Percentiles rank a stretch among this genome's conserved stretches.
These are phyloP conservation scores for Dinothrombium tinctorium DNA, from an alignment of 1,140 invertebrate species.

Conservation along the genomic window DNA sequence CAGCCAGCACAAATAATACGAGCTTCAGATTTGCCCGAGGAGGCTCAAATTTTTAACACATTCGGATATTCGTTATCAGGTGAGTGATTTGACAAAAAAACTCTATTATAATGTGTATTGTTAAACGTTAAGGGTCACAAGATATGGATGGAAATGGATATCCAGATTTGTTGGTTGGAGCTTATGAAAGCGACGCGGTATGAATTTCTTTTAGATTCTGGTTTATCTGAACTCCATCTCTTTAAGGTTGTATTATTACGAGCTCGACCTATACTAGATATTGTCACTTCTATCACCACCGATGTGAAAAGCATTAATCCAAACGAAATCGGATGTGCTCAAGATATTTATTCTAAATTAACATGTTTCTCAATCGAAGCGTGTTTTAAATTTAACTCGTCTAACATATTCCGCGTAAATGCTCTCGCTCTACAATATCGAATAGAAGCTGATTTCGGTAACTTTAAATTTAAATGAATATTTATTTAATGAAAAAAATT, in stretches of 20 bases:
- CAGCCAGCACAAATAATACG: slow-evolving; percentile 46
- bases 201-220: too few species aligned
- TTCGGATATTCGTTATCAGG: slow-evolving; percentile 77
- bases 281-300: slow-evolving; percentile 25
- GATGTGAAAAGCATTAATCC: slow-evolving; percentile 51
- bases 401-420: slow-evolving; percentile 21
- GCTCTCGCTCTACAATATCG: slow-evolving; percentile 37
- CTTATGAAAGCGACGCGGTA: slow-evolving; percentile 45
- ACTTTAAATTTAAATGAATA: too few species aligned
- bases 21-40: slow-evolving; percentile 17
- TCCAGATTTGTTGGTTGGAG: slow-evolving; percentile 67
- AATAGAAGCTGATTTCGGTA: slow-evolving; percentile 70
- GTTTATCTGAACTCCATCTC: too few species aligned
- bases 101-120: too few species aligned
- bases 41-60: slow-evolving; percentile 25
- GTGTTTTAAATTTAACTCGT: slow-evolving; percentile 58
- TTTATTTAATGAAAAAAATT: too few species aligned
- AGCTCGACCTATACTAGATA: slow-evolving; percentile 61
- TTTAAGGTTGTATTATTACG: slow-evolving; percentile 18
- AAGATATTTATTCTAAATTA: slow-evolving; percentile 34
- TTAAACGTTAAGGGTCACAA: slow-evolving; percentile 30
- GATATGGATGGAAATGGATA: slow-evolving; percentile 79
- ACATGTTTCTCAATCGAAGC: slow-evolving; percentile 70
- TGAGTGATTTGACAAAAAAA: slow-evolving; percentile 8
- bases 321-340: slow-evolving; percentile 38